phyloP scores from a whole-genome alignment of 2,888 invertebrate species.

The Archaeoteleia sp. region DNA sequence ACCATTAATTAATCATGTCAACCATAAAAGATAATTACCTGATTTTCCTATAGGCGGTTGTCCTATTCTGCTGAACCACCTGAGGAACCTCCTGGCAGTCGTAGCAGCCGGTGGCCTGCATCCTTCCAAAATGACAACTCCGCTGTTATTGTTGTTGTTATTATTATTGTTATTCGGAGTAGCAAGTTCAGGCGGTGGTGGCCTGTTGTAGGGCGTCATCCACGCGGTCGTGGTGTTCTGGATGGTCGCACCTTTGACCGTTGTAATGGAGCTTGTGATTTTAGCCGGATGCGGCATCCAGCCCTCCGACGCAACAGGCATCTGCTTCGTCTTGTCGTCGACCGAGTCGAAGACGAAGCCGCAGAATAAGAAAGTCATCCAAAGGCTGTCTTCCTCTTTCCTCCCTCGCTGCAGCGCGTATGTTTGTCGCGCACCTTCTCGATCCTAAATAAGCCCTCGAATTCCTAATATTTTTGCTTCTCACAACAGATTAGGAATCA shows the following conservation, averaged over 20 bases:
- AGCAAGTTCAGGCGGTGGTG: constrained; percentile 56
- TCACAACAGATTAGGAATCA: no score
- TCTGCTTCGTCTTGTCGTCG: constrained; percentile 67
- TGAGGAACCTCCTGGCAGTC: constrained; percentile 76
- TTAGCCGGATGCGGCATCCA: constrained; percentile 69
- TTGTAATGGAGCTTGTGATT: constrained; percentile 66
- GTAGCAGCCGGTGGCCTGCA: constrained; percentile 70
- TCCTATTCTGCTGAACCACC: constrained; percentile 77
- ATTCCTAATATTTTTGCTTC: background rate
- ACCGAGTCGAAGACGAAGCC: constrained; percentile 70
- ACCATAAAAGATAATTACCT: constrained; percentile 65
- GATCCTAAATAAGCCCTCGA: background rate
- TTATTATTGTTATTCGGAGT: constrained; percentile 44
- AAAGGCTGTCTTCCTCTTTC: constrained; percentile 46
- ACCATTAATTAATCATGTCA: no score
- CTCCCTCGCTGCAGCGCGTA: no score
- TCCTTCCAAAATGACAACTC: constrained; percentile 67
- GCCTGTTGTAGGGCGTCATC: constrained; percentile 68
- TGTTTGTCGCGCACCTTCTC: no score
- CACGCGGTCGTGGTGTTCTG: constrained; percentile 66
- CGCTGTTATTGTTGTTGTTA: constrained; percentile 64
- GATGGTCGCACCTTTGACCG: constrained; percentile 65
- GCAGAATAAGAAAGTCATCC: constrained; percentile 71
- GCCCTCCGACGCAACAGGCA: constrained; percentile 68
- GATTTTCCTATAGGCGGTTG: constrained; percentile 77